phyloP scores from a whole-genome alignment of 2,888 invertebrate species.

The Protophormia terraenovae region DNA sequence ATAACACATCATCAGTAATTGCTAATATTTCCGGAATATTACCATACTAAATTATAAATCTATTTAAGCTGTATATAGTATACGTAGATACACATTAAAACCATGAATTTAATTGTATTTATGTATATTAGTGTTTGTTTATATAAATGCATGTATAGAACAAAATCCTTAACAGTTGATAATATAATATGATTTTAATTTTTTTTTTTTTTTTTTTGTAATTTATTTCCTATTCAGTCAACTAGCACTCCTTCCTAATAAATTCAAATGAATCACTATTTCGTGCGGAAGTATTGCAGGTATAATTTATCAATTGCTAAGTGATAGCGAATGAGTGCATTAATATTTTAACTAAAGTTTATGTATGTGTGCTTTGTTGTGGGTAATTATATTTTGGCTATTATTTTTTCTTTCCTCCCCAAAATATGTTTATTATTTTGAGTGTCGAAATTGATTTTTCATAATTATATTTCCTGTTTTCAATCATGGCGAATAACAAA shows the following conservation, averaged over 20 bases:
- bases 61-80: background rate
- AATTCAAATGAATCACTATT: background rate
- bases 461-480: slow-evolving; percentile 5
- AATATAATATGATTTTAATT: background rate
- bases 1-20: slow-evolving; percentile 36
- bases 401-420: background rate
- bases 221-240: background rate
- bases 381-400: background rate
- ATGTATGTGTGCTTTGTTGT: background rate
- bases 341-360: slow-evolving; percentile 7
- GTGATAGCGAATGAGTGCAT: slow-evolving; percentile 29
- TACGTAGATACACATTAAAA: background rate
- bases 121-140: background rate
- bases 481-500: background rate
- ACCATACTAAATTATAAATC: slow-evolving; percentile 10
- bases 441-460: background rate
- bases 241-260: background rate
- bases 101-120: background rate
- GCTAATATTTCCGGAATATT: slow-evolving; percentile 41
- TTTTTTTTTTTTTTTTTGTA: background rate
- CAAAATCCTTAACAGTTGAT: background rate
- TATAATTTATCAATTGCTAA: slow-evolving; percentile 50
- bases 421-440: background rate
- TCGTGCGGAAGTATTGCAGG: slow-evolving; percentile 44
- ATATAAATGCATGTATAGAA: background rate